Percentiles rank a stretch among this genome's conserved stretches.
Evolutionary conservation across 2,113 vertebrate species (phyloP).

Genomic region (Cyanoderma ruficeps): DNA sequence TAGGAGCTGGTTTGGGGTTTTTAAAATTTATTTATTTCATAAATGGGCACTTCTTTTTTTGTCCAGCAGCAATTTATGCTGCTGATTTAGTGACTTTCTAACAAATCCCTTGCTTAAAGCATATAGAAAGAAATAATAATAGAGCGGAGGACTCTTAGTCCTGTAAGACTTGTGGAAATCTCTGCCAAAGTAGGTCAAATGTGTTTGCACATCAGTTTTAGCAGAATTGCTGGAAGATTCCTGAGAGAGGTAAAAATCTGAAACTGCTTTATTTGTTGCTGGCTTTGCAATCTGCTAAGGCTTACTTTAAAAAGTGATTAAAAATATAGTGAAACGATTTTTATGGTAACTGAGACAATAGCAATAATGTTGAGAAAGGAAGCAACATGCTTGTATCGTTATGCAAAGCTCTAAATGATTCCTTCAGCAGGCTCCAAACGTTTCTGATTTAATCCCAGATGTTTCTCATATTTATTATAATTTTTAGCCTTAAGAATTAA

Average conservation of each 20-base stretch:
- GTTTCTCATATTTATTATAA: background rate
- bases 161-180: background rate
- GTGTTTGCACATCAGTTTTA: background rate
- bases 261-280: slow-evolving; percentile 20
- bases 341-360: slow-evolving; percentile 1
- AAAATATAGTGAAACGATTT: background rate
- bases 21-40: background rate
- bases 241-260: slow-evolving; percentile 5
- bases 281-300: background rate
- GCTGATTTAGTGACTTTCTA: background rate
- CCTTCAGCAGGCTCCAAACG: background rate
- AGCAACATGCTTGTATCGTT: background rate
- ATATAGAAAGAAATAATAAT: slow-evolving; percentile 9
- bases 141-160: background rate
- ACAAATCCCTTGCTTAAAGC: slow-evolving; percentile 3
- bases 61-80: background rate
- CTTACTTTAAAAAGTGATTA: background rate
- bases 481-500: background rate
- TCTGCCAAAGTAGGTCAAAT: slow-evolving; percentile 21
- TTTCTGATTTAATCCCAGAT: background rate
- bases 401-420: background rate
- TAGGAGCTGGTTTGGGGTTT: background rate
- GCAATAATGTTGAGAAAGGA: background rate
- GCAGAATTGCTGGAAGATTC: slow-evolving; percentile 1
- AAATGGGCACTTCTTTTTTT: background rate